A percentile compares a stretch with the other conserved stretches of the same genome.
Evolutionary conservation across 2,888 invertebrate species (phyloP).

Genomic region (Cactoblastis cactorum): DNA sequence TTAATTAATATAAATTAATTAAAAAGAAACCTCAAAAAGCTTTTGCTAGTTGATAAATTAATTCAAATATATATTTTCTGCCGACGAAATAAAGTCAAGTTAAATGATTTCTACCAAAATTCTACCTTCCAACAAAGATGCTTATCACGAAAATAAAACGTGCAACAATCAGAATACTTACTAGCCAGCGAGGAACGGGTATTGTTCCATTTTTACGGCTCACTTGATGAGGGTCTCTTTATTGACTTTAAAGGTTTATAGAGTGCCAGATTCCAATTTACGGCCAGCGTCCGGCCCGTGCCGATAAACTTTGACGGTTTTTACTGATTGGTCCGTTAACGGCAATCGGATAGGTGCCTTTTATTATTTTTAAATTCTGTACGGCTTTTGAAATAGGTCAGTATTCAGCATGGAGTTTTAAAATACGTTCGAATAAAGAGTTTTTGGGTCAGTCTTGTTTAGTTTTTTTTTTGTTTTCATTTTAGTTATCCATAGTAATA

Average conservation of each 20-base stretch:
- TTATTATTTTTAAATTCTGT: conserved; percentile 10
- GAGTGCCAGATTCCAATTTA: conserved; percentile 61
- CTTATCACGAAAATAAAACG: conserved; percentile 16
- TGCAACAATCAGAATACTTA: conserved; percentile 24
- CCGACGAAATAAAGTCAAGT: no score
- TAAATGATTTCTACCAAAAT: no score
- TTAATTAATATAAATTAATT: no score
- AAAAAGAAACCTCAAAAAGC: no score
- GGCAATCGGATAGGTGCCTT: conserved; percentile 8
- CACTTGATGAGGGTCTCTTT: conserved; percentile 53
- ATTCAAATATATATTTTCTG: no score
- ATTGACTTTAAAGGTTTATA: conserved; percentile 68
- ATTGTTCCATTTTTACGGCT: conserved; percentile 55
- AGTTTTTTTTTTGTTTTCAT: neutral
- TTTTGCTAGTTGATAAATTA: no score
- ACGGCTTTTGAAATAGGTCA: neutral
- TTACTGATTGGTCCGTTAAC: conserved; percentile 25
- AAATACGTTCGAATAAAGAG: neutral
- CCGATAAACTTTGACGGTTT: conserved; percentile 47
- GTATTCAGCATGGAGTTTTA: neutral
- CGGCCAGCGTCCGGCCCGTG: conserved; percentile 33
- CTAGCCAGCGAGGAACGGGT: conserved; percentile 36
- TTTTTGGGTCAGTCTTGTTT: neutral
- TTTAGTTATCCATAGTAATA: no score
- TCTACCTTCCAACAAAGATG: neutral